Evolutionary conservation across 2,888 invertebrate species (phyloP), one percentile per base, ranked within the genome.

Genomic region (Oasisia sp.): DNA sequence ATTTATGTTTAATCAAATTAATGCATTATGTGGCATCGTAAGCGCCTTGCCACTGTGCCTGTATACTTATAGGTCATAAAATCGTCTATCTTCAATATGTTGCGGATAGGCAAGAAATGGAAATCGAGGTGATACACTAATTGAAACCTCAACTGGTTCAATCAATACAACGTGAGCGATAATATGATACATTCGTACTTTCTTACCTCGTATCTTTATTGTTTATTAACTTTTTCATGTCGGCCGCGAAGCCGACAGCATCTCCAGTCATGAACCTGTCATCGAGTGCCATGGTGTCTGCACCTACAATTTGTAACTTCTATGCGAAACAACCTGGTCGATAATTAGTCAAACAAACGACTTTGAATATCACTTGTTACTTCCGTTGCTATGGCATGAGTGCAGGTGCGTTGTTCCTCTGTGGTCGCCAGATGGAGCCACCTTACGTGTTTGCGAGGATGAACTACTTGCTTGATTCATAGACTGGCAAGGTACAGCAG

Each of bases 201-300:
- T 89, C 94, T 90, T 92, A 95, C 96, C 95, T 95, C 94, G 95
- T 94, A 91, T 96, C 95, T 94, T 95, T 95, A 93, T 94, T 95
- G 92, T 95, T 96, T 19, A 96, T 94, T 74, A 95, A 92, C 92
- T 95, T 95, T 93, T 95, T 96, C 95, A 96, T 95, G 92, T 96
- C 95, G 44, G 93, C 91, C 7, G 95, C 96, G 93, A 95, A 95
- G 32, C 94, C 94, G n/a, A 94, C 91, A 0, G 94, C 93, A 90
- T 95, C 95, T 12, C 95, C 95, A 92, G 94, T 94, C 95, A 95
- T 95, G 8, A 94, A 45, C 44, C 94, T 94, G 92, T 95, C 95
- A 92, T 94, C 94, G 32, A 94, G 92, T 56, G 93, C 93, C 93
- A 93, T 94, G 44, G 58, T 92, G 45, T 58, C 32, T 8, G 89